These are phyloP conservation scores for Heteromyza rotundicornis DNA, from an alignment of 2,888 invertebrate species.

Conservation along the genomic window DNA sequence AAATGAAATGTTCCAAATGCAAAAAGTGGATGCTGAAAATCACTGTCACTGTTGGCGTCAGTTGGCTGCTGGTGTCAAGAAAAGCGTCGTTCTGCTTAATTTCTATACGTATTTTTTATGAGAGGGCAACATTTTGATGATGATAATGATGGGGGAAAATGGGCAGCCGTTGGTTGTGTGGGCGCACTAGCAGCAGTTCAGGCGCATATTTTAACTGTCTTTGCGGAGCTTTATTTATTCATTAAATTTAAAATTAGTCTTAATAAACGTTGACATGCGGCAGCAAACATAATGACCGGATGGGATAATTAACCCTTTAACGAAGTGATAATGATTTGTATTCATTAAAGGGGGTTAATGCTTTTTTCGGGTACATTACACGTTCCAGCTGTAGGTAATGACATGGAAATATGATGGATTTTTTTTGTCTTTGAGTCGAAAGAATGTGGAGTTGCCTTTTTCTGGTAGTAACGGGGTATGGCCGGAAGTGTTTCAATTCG, in stretches of 20 bases:
- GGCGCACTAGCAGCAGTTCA: too few relatives aligned
- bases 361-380: slow-evolving; percentile 47
- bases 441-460: too few relatives aligned
- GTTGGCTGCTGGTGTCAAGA: background rate
- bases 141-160: too few relatives aligned
- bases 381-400: background rate
- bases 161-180: too few relatives aligned
- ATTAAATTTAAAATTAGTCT: slow-evolving; percentile 4
- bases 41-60: background rate
- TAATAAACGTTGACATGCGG: slow-evolving; percentile 8
- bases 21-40: background rate
- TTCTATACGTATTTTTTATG: too few relatives aligned
- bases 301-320: slow-evolving; percentile 15
- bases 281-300: slow-evolving; percentile 6
- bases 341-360: slow-evolving; percentile 52
- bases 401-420: background rate
- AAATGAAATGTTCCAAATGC: background rate
- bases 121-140: too few relatives aligned
- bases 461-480: too few relatives aligned
- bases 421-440: too few relatives aligned
- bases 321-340: slow-evolving; percentile 55
- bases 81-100: too few relatives aligned
- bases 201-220: background rate
- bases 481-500: too few relatives aligned
- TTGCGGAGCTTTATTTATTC: background rate